Evolutionary conservation across 2,113 vertebrate genomes (phyloP).

Genomic region (Mola mola): DNA sequence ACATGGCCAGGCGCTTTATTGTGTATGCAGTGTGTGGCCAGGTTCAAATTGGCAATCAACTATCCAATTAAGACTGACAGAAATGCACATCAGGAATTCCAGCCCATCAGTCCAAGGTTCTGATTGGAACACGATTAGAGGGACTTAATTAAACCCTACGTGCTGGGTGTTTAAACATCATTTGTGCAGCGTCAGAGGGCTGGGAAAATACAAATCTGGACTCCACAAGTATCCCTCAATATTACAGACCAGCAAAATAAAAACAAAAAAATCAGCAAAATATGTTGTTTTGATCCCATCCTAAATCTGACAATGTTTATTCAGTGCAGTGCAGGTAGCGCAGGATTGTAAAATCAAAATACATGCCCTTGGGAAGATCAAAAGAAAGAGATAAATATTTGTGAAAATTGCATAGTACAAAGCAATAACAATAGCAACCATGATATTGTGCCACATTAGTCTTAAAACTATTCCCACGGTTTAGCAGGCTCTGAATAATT

Average conservation of each 20-base stretch:
- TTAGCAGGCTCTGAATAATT: slow-evolving; percentile 80
- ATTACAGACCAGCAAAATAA: slow-evolving; percentile 35
- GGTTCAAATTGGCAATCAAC: slow-evolving; percentile 88
- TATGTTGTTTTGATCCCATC: slow-evolving; percentile 23
- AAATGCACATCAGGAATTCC: slow-evolving; percentile 85
- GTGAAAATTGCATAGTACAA: slow-evolving; percentile 65
- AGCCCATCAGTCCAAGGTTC: slow-evolving; percentile 82
- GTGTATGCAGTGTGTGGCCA: slow-evolving; percentile 85
- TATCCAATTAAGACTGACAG: slow-evolving; percentile 88
- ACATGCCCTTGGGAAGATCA: slow-evolving; percentile 70
- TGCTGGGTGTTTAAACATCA: slow-evolving; percentile 84
- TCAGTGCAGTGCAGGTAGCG: slow-evolving; percentile 47
- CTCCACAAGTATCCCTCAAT: slow-evolving; percentile 41
- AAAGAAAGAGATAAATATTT: slow-evolving; percentile 76
- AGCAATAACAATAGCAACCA: slow-evolving; percentile 73
- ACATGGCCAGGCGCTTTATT: slow-evolving; percentile 83
- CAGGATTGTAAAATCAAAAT: slow-evolving; percentile 67
- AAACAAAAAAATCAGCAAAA: slow-evolving; percentile 27
- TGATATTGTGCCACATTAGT: slow-evolving; percentile 78
- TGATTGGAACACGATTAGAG: slow-evolving; percentile 86
- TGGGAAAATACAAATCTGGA: slow-evolving; percentile 75
- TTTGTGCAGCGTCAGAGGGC: slow-evolving; percentile 78
- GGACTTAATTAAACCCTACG: slow-evolving; percentile 85
- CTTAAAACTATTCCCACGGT: slow-evolving; percentile 73
- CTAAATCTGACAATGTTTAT: slow-evolving; percentile 32